Percentiles rank a stretch among this genome's conserved stretches.
These are phyloP conservation scores for Ciconia maguari DNA, from an alignment of 2,113 vertebrate genomes.

Conservation along the genomic window DNA sequence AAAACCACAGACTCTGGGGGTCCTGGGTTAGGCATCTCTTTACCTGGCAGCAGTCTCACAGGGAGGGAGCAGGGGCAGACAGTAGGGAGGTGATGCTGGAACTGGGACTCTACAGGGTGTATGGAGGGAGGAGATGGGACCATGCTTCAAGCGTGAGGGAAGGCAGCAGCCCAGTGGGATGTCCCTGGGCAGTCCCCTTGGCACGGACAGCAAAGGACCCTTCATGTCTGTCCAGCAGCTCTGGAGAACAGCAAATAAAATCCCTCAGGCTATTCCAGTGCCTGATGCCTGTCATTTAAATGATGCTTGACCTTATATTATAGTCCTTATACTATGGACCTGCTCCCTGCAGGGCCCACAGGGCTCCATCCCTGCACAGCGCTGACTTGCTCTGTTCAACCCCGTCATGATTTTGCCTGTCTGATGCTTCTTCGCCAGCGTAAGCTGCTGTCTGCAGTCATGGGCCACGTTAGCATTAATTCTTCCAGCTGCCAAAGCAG, in stretches of 20 bases:
- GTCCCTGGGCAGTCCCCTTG: background rate
- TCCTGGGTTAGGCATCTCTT: background rate
- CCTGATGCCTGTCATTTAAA: background rate
- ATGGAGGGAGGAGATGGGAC: background rate
- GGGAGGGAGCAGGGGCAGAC: background rate
- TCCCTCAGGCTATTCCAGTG: background rate
- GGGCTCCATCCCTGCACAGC: background rate
- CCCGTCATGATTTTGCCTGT: background rate
- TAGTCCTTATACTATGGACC: background rate
- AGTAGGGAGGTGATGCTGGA: background rate
- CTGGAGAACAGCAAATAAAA: background rate
- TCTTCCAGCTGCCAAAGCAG: conserved; percentile 49
- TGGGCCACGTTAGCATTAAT: background rate
- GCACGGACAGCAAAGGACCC: background rate
- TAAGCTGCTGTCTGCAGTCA: background rate
- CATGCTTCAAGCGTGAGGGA: background rate
- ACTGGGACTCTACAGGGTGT: background rate
- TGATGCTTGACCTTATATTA: background rate
- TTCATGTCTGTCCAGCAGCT: background rate
- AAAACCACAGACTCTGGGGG: rapidly evolving
- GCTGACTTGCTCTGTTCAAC: background rate
- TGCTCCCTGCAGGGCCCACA: background rate
- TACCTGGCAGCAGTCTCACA: background rate
- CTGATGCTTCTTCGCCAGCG: background rate
- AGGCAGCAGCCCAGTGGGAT: background rate